Evolutionary conservation across 1,140 invertebrate species (phyloP), one percentile per base, ranked within the genome.

Genomic region (Parasteatoda tepidariorum): DNA sequence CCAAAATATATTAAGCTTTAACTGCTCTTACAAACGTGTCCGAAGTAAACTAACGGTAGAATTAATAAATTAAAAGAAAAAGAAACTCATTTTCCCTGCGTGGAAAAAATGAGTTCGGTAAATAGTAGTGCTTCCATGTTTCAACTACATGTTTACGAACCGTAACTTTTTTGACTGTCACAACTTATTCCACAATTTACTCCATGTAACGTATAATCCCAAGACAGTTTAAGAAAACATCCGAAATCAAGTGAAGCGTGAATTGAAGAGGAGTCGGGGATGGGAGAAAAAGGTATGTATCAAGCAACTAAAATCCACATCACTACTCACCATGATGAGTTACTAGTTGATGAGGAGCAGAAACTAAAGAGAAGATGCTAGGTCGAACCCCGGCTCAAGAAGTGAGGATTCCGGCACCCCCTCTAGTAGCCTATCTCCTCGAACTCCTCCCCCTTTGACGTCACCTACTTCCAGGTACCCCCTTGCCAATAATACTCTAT

Each of bases 401-500:
- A 34, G 38, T 28, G 67, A 41, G 76, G 67, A 68, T 79, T 79
- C 57, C 57, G 76, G 76, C 48, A 13, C 76, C 76, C 76, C 64
- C 64, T 79, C 76, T 67, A 79, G 76, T 79, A 79, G 41, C 74
- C 61, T 48, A n/a, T 34, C 74, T 76, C 38, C 33, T 6, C 22
- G 61, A 33, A 24, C 59, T 26, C 76, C 48, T 57, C 26, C 28
- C 74, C 11, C 24, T n/a, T 26, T 79, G 76, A 79, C 76, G 76
- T 79, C 76, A 68, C 41, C n/a, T 18, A 48, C 38, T 18, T 48
- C n/a, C 38, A 48, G 9, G 11, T 33, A n/a, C 30, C 64, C 76
- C 48, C 48, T 68, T 79, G 76, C 76, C 76, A 79, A 79, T 79
- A 79, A 79, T 79, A 79, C 64, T 48, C 76, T 68, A 79, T 59